Conservation (phyloP, 1,140 invertebrate genomes). For the Ceratosolen solmsi region DNA sequence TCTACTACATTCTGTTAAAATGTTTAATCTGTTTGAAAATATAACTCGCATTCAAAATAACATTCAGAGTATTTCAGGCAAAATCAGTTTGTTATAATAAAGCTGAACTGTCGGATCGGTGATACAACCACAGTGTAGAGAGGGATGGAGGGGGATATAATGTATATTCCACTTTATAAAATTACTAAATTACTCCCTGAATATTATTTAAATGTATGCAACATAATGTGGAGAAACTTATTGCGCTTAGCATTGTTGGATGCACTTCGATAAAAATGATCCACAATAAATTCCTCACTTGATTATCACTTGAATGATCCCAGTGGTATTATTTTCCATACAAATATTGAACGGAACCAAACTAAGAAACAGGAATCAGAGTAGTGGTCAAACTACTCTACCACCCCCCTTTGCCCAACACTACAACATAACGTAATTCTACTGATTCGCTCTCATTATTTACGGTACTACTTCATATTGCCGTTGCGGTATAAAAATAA, state of each 20-base stretch:
- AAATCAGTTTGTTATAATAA: neutral
- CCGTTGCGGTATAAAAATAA: neutral
- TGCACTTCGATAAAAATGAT: constrained; percentile 11
- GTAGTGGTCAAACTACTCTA: neutral
- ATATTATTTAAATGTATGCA: neutral
- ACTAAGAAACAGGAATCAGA: neutral
- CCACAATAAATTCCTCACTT: constrained; percentile 18
- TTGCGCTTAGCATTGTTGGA: no score
- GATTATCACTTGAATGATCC: constrained; percentile 36
- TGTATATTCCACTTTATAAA: neutral
- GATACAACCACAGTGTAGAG: no score
- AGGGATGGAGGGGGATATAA: no score
- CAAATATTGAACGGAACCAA: neutral
- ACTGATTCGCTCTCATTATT: constrained; percentile 14
- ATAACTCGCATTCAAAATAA: no score
- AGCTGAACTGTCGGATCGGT: no score
- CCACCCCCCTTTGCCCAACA: neutral
- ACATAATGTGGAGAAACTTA: neutral
- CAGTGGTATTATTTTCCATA: neutral
- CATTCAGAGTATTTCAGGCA: neutral
- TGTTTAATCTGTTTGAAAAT: no score
- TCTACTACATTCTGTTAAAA: no score
- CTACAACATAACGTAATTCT: neutral
- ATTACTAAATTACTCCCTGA: neutral
- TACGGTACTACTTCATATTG: neutral